phyloP scores from a whole-genome alignment of 2,113 vertebrate genomes.

The Petrocephalus microphthalmus region DNA sequence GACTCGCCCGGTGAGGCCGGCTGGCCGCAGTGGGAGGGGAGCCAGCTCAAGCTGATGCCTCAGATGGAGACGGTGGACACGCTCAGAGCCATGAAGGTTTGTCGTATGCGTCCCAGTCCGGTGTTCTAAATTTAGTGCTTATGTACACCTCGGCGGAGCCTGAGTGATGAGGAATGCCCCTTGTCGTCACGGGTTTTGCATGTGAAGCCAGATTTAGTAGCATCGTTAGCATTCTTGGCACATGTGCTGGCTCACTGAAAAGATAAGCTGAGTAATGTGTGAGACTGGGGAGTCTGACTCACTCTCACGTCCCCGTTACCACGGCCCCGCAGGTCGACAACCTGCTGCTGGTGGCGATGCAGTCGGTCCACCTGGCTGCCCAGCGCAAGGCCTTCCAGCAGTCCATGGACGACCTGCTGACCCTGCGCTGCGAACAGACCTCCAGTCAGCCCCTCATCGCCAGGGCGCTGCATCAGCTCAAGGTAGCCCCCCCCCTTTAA shows the following conservation, averaged over 20 bases:
- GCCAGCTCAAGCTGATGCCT: conserved; percentile 75
- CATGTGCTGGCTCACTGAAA: not conserved
- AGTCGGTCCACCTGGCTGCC: conserved; percentile 79
- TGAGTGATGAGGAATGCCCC: not conserved
- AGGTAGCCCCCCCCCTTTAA: conserved; percentile 58
- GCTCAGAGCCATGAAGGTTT: conserved; percentile 78
- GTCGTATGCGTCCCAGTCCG: not conserved
- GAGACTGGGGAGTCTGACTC: not conserved
- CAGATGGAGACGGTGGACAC: conserved; percentile 88
- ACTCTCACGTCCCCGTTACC: not conserved
- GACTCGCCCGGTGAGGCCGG: conserved; percentile 46
- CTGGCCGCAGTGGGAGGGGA: conserved; percentile 77
- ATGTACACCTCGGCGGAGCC: not conserved
- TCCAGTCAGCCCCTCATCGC: conserved; percentile 91
- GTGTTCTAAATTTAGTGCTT: not conserved
- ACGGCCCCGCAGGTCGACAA: conserved; percentile 71
- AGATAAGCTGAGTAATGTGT: not conserved
- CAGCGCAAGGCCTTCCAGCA: conserved; percentile 91
- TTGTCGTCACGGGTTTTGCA: not conserved
- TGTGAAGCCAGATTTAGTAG: not conserved
- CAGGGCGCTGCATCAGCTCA: conserved; percentile 84
- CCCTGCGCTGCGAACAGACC: conserved; percentile 84
- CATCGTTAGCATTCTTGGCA: not conserved
- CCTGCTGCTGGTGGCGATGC: conserved; percentile 85
- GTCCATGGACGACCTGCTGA: conserved; percentile 76